phyloP scores from a whole-genome alignment of 35 echinoderm and acorn worm genomes.

The Diadema setosum region DNA sequence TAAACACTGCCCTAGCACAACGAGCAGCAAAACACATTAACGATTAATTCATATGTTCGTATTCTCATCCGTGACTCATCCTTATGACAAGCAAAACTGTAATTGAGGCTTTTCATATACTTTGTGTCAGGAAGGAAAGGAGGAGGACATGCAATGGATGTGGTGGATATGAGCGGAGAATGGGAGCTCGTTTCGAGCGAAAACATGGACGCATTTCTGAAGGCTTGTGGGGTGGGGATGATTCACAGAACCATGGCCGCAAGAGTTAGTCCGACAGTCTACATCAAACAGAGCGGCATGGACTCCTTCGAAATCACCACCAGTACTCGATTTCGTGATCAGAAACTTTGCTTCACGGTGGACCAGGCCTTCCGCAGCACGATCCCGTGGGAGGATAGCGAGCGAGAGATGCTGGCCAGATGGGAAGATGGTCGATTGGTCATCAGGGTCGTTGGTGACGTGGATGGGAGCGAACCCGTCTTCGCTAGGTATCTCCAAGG shows the following conservation, averaged over 20 bases:
- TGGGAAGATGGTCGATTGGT: slow-evolving; percentile 64
- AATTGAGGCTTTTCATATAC: neutral
- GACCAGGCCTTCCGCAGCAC: slow-evolving; percentile 16
- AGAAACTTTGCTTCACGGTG: slow-evolving; percentile 17
- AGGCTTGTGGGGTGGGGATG: slow-evolving; percentile 35
- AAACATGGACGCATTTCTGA: slow-evolving; percentile 72
- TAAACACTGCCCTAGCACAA: neutral
- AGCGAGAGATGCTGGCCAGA: slow-evolving; percentile 15
- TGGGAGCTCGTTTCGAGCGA: slow-evolving; percentile 71
- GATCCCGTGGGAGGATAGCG: slow-evolving; percentile 59
- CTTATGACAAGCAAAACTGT: neutral
- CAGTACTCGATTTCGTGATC: neutral
- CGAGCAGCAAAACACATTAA: neutral
- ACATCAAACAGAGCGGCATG: slow-evolving; percentile 14
- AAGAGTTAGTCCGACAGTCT: slow-evolving; percentile 26
- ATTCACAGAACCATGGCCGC: slow-evolving; percentile 27
- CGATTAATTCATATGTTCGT: neutral
- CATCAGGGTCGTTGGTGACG: slow-evolving; percentile 9
- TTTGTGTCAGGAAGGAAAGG: neutral
- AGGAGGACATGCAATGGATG: neutral
- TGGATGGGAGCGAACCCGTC: neutral
- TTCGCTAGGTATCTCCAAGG: slow-evolving; percentile 33
- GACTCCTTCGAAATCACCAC: slow-evolving; percentile 29
- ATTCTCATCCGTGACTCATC: neutral
- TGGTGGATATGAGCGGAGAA: slow-evolving; percentile 25